Base-by-base conservation (phyloP, 2,797 vertebrate genomes). In the Coracias cyanogaster region DNA sequence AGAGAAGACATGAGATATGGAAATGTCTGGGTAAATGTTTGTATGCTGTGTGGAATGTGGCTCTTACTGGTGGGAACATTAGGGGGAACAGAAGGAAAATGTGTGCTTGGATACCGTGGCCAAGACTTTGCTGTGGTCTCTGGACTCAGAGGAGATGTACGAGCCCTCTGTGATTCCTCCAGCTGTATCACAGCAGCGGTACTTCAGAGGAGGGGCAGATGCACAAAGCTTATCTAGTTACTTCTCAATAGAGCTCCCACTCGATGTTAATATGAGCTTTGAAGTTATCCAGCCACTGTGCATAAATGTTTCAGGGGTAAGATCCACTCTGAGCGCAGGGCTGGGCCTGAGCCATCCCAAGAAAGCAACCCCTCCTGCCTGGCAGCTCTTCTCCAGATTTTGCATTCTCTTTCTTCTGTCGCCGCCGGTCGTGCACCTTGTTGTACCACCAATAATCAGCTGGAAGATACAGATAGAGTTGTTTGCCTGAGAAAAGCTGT, bases 221-320 rank as follows among this genome's bases (percentile, higher is more conserved):
- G 66, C 91, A 85, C 37, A 18, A 39, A 81, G 57, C 88, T 72
- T 46, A 77, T 61, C 82, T 85, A 83, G 61, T 89, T 90, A 52
- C 45, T 39, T 92, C 82, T 93, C 86, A 35, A 1, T 54, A 91
- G 78, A 94, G 71, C 64, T 93, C 66, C 66, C 1, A 2, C 73
- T 80, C 26, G 10, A 29, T 77, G 31, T 5, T 66, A 52, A 73
- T 82, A 49, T 5, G 60, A 82, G 88, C 93, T 93, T 82, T 93
- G 93, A 95, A 94, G 87, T 88, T 73, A 13, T 39, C 52, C 51
- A 74, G 74, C 33, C 80, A 37, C 73, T 2, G 0, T n/a, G 80
- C 88, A 73, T 94, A 73, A 93, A 65, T 86, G 64, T 95, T 94
- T 92, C 51, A 93, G 91, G 89, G 86, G 45, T 35, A 71, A 49